phyloP scores from a whole-genome alignment of 1,140 invertebrate genomes.

The Euura lappo region DNA sequence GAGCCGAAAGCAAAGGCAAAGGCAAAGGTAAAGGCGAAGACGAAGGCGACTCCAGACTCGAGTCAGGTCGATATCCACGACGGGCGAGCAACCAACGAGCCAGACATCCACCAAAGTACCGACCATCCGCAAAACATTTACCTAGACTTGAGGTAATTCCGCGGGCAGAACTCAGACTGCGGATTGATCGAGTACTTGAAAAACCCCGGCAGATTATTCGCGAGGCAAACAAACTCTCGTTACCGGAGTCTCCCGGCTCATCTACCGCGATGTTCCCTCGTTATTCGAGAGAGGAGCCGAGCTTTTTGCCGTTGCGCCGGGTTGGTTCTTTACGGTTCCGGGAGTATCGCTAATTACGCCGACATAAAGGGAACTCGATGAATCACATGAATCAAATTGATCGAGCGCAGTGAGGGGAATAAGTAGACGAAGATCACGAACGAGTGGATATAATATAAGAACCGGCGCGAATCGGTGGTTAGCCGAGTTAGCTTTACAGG shows the following conservation, averaged over 20 bases:
- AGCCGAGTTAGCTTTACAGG: neutral
- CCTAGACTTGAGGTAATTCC: conserved; percentile 47
- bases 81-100: conserved; percentile 47
- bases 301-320: too few relatives aligned
- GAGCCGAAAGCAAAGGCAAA: conserved; percentile 25
- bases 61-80: conserved; percentile 60
- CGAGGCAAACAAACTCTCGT: too few relatives aligned
- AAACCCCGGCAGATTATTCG: neutral
- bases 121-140: conserved; percentile 63
- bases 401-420: too few relatives aligned
- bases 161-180: neutral
- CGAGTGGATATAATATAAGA: too few relatives aligned
- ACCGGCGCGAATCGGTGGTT: neutral
- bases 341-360: too few relatives aligned
- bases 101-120: conserved; percentile 57
- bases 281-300: too few relatives aligned
- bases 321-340: too few relatives aligned
- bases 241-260: too few relatives aligned
- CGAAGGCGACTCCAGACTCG: conserved; percentile 47
- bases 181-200: neutral
- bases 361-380: too few relatives aligned
- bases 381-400: too few relatives aligned
- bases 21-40: conserved; percentile 23
- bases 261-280: too few relatives aligned
- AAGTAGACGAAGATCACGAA: too few relatives aligned